phyloP scores from a whole-genome alignment of 2,888 invertebrate genomes.

The Sialis lutaria region DNA sequence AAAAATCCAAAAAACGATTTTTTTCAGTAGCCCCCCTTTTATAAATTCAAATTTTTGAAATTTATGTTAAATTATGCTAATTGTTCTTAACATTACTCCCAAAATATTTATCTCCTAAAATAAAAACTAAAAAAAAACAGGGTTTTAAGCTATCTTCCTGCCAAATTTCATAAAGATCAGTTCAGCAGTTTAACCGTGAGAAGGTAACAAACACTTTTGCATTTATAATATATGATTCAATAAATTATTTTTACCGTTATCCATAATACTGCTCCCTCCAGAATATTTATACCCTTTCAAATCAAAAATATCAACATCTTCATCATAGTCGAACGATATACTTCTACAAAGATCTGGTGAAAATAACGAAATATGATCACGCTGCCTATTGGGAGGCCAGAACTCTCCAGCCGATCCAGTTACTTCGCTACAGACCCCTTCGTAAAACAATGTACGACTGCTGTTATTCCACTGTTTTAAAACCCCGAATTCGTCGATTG shows the following conservation, averaged over 20 bases:
- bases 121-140: too few relatives aligned
- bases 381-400: slow-evolving; percentile 45
- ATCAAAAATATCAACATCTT: slow-evolving; percentile 36
- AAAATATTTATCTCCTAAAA: too few relatives aligned
- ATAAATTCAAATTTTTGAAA: too few relatives aligned
- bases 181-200: too few relatives aligned
- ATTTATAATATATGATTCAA: too few relatives aligned
- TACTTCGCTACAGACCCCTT: slow-evolving; percentile 38
- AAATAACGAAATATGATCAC: slow-evolving; percentile 41
- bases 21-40: too few relatives aligned
- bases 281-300: slow-evolving; percentile 48
- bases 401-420: slow-evolving; percentile 68
- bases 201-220: too few relatives aligned
- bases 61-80: too few relatives aligned
- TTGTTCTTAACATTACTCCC: too few relatives aligned
- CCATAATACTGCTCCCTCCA: slow-evolving; percentile 43
- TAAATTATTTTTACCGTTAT: slow-evolving; percentile 41
- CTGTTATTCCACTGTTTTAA: slow-evolving; percentile 55
- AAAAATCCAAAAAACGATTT: too few relatives aligned
- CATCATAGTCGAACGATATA: slow-evolving; percentile 40
- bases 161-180: too few relatives aligned
- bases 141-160: too few relatives aligned
- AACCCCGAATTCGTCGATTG: slow-evolving; percentile 45
- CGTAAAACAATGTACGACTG: slow-evolving; percentile 32
- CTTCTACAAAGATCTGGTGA: slow-evolving; percentile 61